phyloP scores from a whole-genome alignment of 1,140 invertebrate genomes.

The Saccostrea echinata region DNA sequence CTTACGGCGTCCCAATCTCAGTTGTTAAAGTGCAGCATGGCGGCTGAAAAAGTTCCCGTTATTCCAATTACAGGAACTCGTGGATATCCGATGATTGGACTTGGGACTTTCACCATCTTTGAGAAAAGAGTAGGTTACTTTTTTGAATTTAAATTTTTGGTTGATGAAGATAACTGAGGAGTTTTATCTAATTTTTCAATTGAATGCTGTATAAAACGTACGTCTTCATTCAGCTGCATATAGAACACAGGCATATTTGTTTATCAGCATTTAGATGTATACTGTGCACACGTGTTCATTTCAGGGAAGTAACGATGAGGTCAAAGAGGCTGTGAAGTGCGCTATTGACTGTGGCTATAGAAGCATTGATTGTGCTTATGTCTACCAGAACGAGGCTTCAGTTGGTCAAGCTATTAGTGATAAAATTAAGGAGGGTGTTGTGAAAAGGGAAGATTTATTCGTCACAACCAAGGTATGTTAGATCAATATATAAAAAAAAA shows the following conservation, averaged over 20 bases:
- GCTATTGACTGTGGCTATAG: slow-evolving; percentile 87
- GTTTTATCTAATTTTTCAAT: too few species aligned
- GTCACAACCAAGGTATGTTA: slow-evolving; percentile 84
- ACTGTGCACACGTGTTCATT: neutral
- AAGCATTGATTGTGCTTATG: slow-evolving; percentile 86
- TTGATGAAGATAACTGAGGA: too few species aligned
- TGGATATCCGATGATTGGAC: slow-evolving; percentile 48
- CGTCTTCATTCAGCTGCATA: too few species aligned
- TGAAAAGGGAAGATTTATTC: slow-evolving; percentile 79
- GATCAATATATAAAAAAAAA: too few species aligned
- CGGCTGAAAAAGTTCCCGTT: neutral
- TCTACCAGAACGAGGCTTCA: slow-evolving; percentile 82
- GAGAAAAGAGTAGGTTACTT: slow-evolving; percentile 39
- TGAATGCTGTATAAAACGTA: too few species aligned
- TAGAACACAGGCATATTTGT: too few species aligned
- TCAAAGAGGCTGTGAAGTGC: slow-evolving; percentile 82
- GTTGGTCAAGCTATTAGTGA: slow-evolving; percentile 77
- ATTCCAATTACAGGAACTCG: slow-evolving; percentile 44
- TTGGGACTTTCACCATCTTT: slow-evolving; percentile 55
- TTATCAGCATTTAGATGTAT: too few species aligned
- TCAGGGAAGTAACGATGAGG: slow-evolving; percentile 46
- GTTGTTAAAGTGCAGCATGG: neutral
- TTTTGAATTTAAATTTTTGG: neutral
- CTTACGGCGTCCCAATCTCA: neutral
- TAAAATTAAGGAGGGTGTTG: slow-evolving; percentile 75